phyloP scores from a whole-genome alignment of 2,113 vertebrate genomes.

The Oncorhynchus mykiss region DNA sequence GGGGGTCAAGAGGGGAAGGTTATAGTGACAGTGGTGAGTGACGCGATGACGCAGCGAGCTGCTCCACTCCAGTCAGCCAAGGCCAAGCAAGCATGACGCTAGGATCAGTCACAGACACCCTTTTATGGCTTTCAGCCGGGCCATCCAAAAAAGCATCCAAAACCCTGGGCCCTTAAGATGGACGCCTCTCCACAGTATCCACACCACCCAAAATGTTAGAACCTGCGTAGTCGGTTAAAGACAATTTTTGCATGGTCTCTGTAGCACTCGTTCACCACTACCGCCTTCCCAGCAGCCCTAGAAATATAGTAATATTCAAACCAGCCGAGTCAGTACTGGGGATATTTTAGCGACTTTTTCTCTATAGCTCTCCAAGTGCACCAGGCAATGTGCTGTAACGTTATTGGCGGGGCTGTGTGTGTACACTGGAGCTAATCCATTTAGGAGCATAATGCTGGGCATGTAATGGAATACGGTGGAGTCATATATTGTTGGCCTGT shows the following conservation, averaged over 20 bases:
- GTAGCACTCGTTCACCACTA: no score
- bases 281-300: no score
- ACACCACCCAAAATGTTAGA: slow-evolving; percentile 1
- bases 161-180: neutral
- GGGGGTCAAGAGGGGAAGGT: slow-evolving; percentile 4
- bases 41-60: slow-evolving; percentile 62
- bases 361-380: neutral
- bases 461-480: slow-evolving; percentile 60
- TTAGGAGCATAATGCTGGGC: slow-evolving; percentile 55
- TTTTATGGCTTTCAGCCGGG: neutral
- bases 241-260: no score
- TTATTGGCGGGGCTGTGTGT: slow-evolving; percentile 47
- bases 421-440: slow-evolving; percentile 55
- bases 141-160: slow-evolving; percentile 15
- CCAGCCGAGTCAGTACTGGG: no score
- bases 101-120: slow-evolving; percentile 15
- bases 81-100: slow-evolving; percentile 78
- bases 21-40: no score
- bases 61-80: slow-evolving; percentile 70
- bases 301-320: no score
- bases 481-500: slow-evolving; percentile 19
- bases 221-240: neutral
- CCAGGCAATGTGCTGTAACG: slow-evolving; percentile 34
- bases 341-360: neutral
- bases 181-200: slow-evolving; percentile 10